Evolutionary conservation across 2,797 vertebrate species (phyloP).

Genomic region (Buceros bicornis): DNA sequence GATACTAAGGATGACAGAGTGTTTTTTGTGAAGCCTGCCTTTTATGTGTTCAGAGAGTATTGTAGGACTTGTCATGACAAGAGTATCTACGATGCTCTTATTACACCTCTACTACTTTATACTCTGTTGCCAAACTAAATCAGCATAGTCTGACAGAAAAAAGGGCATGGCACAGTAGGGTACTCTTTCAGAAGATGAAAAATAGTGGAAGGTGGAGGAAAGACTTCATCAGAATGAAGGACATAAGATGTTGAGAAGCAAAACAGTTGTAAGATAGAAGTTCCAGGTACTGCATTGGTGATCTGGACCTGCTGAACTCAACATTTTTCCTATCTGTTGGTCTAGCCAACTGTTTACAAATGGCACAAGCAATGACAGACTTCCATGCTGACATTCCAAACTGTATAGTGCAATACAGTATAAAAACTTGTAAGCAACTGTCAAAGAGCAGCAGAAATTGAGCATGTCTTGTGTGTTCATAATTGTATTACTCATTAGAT

Average conservation of each 20-base stretch:
- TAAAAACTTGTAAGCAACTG: background rate
- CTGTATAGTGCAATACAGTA: background rate
- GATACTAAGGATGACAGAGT: background rate
- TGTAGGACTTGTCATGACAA: fast-evolving
- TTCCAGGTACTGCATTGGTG: background rate
- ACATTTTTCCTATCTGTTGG: background rate
- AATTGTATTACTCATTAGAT: background rate
- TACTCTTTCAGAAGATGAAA: background rate
- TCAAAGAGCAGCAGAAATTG: background rate
- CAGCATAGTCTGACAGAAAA: background rate
- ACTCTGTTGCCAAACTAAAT: background rate
- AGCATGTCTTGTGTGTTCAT: background rate
- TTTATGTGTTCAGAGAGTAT: background rate
- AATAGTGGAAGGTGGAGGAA: background rate
- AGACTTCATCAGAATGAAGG: background rate
- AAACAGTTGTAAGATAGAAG: background rate
- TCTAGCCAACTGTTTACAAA: background rate
- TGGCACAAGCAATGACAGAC: background rate
- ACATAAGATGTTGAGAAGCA: background rate
- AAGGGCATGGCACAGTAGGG: background rate
- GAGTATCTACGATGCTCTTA: background rate
- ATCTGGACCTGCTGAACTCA: background rate
- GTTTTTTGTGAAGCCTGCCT: background rate
- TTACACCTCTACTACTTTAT: background rate
- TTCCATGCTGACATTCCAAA: background rate